Evolutionary conservation across 2,888 invertebrate genomes (phyloP).

Genomic region (Loripinus fragilis): DNA sequence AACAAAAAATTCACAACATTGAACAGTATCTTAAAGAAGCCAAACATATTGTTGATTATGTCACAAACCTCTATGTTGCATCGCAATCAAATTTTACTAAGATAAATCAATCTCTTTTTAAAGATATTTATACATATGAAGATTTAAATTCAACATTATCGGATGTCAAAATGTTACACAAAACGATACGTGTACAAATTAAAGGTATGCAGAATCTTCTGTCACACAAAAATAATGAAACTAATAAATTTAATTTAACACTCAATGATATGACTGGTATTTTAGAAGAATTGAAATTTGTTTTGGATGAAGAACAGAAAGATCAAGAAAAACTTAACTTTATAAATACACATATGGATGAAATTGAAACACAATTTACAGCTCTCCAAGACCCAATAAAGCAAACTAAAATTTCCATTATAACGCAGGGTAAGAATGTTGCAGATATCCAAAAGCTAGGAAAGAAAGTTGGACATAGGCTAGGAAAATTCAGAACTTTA

Average conservation of each 20-base stretch:
- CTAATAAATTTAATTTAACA: background rate
- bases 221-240: background rate
- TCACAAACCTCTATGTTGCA: background rate
- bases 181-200: background rate
- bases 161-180: background rate
- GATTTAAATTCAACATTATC: constrained; percentile 3
- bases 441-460: constrained; percentile 35
- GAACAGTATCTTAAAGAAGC: background rate
- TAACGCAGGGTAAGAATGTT: constrained; percentile 33
- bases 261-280: background rate
- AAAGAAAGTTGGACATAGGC: constrained; percentile 26
- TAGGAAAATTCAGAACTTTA: constrained; percentile 46
- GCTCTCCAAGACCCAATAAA: constrained; percentile 21
- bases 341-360: background rate
- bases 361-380: background rate
- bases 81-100: background rate
- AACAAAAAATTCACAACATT: constrained; percentile 20
- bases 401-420: constrained; percentile 33
- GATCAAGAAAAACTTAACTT: background rate
- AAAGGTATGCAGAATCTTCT: background rate
- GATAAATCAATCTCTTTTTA: constrained; percentile 1
- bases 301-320: constrained; percentile 26
- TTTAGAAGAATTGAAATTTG: constrained; percentile 13
- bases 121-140: background rate
- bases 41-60: background rate